These are phyloP conservation scores for Craseonycteris thonglongyai DNA, from an alignment of 2,113 vertebrate species.

Conservation along the genomic window DNA sequence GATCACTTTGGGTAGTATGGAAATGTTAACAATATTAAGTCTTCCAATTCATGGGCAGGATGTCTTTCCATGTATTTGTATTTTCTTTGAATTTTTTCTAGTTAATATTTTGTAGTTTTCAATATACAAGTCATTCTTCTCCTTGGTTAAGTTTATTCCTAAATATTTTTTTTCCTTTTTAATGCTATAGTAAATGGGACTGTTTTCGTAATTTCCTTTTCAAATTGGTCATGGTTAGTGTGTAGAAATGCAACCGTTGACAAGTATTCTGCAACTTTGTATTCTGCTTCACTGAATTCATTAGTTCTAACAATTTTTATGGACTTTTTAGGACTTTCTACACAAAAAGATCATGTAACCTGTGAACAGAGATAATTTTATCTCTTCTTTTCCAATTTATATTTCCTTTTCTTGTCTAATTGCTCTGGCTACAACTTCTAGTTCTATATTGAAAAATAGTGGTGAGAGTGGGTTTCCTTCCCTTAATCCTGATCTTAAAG, in stretches of 20 bases:
- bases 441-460: neutral
- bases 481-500: neutral
- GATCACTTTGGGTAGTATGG: neutral
- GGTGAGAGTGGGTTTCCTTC: neutral
- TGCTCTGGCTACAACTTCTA: neutral
- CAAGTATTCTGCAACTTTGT: neutral
- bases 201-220: neutral
- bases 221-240: neutral
- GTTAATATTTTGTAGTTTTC: neutral
- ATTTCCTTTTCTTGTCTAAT: neutral
- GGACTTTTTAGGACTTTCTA: neutral
- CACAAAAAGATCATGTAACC: neutral
- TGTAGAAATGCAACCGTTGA: neutral
- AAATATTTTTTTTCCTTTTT: neutral
- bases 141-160: neutral
- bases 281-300: no score
- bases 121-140: neutral
- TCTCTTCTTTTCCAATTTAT: neutral
- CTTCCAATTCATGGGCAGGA: neutral
- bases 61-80: neutral
- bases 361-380: neutral
- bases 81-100: neutral
- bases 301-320: neutral
- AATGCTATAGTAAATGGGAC: neutral
- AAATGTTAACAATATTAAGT: neutral